Evolutionary conservation across 2,797 vertebrate genomes (phyloP), one percentile per base, ranked within the genome.

Genomic region (Sarcophilus harrisii): DNA sequence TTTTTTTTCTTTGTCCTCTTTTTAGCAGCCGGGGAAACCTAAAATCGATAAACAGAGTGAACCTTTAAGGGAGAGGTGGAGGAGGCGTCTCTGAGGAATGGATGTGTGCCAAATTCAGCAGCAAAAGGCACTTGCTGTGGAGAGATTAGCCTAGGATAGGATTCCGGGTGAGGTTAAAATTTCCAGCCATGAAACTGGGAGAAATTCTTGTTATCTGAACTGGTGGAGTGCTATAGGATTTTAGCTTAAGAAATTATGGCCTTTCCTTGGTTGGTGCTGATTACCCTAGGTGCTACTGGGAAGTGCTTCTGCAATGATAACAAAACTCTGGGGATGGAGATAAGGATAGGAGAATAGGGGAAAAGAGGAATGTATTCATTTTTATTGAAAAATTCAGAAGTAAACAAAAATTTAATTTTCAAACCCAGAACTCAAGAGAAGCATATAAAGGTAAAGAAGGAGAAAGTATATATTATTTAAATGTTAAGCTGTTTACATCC

Each of bases 1-100:
- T 95, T 57, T 89, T 93, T 96, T 90, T 57, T 59, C 87, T 95
- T 57, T 58, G 60, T 54, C 58, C 32, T 93, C 52, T 90, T 92
- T 13, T n/a, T 32, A 90, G 54, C 55, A 9, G 94, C 73, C 29
- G 57, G 0, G 28, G 0, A n/a, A 54, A 14, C 89, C 57, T 57
- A n/a, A 8, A 81, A 6, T 81, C 45, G 66, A n/a, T 81, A 21
- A 45, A 45, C 66, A 38, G 18, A 73, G 18, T 1, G 16, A 81
- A 27, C 66, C 66, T 45, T 81, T 45, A 21, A 81, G 66, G 66
- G 8, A 81, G 66, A 45, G 66, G 45, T 1, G 57, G 18, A 21
- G 0, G 0, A 18, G n/a, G n/a, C 2, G 52, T 58, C 21, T 11
- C 32, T 73, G 1, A 38, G 16, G 89, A 18, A 45, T 81, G 66